phyloP scores from a whole-genome alignment of 2,113 vertebrate genomes.

The Empidonax traillii region DNA sequence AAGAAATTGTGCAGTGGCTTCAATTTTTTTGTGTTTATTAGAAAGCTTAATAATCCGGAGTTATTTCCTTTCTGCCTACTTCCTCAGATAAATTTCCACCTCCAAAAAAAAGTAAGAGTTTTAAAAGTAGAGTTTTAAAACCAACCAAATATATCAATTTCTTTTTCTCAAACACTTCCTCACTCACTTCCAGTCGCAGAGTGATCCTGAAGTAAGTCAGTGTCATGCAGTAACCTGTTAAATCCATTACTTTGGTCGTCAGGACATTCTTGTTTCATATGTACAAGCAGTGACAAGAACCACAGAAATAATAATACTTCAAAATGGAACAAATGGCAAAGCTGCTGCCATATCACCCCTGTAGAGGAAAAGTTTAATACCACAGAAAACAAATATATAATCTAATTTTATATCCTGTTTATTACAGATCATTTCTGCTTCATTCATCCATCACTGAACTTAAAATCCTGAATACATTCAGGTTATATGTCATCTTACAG shows the following conservation, averaged over 20 bases:
- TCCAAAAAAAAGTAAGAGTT: background rate
- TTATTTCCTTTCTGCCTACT: background rate
- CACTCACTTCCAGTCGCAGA: background rate
- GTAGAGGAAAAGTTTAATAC: background rate
- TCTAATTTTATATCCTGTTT: background rate
- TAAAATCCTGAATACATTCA: background rate
- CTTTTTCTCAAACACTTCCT: background rate
- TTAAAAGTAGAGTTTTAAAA: background rate
- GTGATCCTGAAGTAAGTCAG: background rate
- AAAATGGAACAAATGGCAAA: background rate
- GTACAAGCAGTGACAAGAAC: background rate
- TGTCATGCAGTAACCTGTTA: background rate
- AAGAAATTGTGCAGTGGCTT: background rate
- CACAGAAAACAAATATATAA: background rate
- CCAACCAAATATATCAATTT: background rate
- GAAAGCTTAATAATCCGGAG: background rate
- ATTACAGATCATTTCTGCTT: background rate
- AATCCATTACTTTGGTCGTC: background rate
- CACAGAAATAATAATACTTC: background rate
- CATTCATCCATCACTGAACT: background rate
- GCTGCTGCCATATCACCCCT: background rate
- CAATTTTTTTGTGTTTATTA: background rate
- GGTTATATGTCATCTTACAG: background rate
- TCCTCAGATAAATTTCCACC: background rate
- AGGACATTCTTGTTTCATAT: background rate